Evolutionary conservation across 35 echinoderm and acorn worm species (phyloP).

Genomic region (Amphiura filiformis): DNA sequence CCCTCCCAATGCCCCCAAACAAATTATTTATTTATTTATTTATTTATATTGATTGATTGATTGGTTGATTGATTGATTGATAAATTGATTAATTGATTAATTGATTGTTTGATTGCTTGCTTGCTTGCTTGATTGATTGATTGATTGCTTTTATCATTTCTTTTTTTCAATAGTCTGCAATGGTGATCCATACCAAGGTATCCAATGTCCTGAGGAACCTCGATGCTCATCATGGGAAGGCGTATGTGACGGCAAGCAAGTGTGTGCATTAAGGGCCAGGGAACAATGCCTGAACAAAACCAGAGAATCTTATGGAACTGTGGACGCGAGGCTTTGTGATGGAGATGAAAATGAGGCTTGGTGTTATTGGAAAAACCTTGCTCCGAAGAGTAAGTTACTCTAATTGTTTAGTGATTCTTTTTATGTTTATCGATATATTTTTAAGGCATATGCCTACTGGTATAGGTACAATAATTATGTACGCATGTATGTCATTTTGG

Average conservation of each 20-base stretch:
- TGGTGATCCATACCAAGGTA: conserved; percentile 34
- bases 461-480: too few relatives aligned
- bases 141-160: not conserved
- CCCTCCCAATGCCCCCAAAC: too few relatives aligned
- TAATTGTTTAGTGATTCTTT: too few relatives aligned
- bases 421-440: too few relatives aligned
- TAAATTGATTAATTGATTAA: too few relatives aligned
- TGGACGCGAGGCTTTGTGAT: conserved; percentile 59
- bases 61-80: too few relatives aligned
- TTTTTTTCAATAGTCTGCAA: conserved; percentile 31
- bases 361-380: conserved; percentile 75
- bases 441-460: too few relatives aligned
- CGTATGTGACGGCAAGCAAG: conserved; percentile 68
- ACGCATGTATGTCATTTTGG: too few relatives aligned
- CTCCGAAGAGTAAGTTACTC: conserved; percentile 67
- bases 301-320: conserved; percentile 44
- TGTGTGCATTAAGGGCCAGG: conserved; percentile 45
- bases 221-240: conserved; percentile 61
- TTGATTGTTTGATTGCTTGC: too few relatives aligned
- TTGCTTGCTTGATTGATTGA: too few relatives aligned
- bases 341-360: conserved; percentile 83
- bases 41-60: too few relatives aligned
- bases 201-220: conserved; percentile 60
- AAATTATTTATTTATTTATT: too few relatives aligned
- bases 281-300: conserved; percentile 60